A percentile compares a stretch with the other conserved stretches of the same genome.
phyloP scores from a whole-genome alignment of 2,113 vertebrate genomes.

The Micronisus gabar region DNA sequence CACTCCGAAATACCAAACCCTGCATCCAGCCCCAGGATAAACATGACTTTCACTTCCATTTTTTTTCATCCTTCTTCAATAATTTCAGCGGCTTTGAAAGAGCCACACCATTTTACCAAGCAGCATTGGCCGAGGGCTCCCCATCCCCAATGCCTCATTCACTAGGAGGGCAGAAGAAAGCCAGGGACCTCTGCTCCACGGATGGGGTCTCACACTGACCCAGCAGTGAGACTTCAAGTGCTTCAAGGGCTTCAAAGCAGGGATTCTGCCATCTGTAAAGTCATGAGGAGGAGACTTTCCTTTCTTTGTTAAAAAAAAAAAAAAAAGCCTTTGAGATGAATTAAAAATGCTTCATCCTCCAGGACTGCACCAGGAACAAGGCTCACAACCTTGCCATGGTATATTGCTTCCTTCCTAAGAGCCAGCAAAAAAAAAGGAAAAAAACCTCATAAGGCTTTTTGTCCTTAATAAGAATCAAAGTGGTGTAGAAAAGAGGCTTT shows the following conservation, averaged over 20 bases:
- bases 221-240: neutral
- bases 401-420: constrained; percentile 52
- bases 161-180: neutral
- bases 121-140: fast-evolving
- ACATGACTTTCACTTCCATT: neutral
- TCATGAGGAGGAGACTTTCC: neutral
- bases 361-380: neutral
- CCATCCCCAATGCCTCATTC: neutral
- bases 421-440: neutral
- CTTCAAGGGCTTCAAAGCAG: neutral
- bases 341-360: constrained; percentile 22
- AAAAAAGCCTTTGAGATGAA: neutral
- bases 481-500: constrained; percentile 34
- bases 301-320: neutral
- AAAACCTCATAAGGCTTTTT: neutral
- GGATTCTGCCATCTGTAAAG: neutral
- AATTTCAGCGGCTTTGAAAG: neutral
- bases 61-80: neutral
- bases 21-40: neutral
- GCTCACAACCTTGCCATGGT: neutral
- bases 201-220: neutral
- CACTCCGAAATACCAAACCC: neutral
- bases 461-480: constrained; percentile 54
- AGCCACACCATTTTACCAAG: neutral
- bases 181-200: neutral